Evolutionary conservation across 64 coral and sea anemone species (phyloP), one percentile per base, ranked within the genome.

Genomic region (Acropora tenuis): DNA sequence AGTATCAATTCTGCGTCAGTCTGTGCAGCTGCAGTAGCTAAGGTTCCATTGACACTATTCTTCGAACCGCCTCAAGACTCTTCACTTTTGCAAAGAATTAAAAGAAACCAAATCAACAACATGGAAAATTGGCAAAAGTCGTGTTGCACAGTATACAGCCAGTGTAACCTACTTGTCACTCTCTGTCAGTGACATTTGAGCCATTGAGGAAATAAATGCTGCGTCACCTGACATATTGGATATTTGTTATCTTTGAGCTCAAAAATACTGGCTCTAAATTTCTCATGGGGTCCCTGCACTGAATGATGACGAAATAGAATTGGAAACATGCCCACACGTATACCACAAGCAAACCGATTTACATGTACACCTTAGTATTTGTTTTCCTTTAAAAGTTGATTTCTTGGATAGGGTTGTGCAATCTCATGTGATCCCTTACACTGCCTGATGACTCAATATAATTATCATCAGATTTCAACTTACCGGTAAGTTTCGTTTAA

Each of bases 221-320:
- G 67, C 18, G 67, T 71, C 19, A 15, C 67, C 67, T 71, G 67
- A 71, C 67, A 71, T 71, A 71, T 15, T 71, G 67, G 67, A 71
- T 71, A 71, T 71, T 71, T 71, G 67, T 71, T 71, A 71, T 69
- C 20, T 80, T 16, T 80, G 16, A 20, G 46, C 88, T 90, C 88
- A 90, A 57, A 80, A 90, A 90, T 80, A 79, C 88, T 80, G 59
- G 41, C 87, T 76, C 86, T 88, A 74, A 89, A 78, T 15, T 9
- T 78, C 73, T 89, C 87, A 89, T 78, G 87, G 87, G 43, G 60
- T 78, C 50, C 87, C 48, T 89, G 41, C 72, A 89, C 47, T 76
- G 87, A 89, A 89, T 89, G 87, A 89, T 89, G 58, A 84, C 43
- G 78, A 80, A 80, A 53, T 71, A 71, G 67, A 71, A 71, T 20